A percentile compares a stretch with the other conserved stretches of the same genome.
phyloP scores from a whole-genome alignment of 1,140 invertebrate species.

The Drosophila littoralis region DNA sequence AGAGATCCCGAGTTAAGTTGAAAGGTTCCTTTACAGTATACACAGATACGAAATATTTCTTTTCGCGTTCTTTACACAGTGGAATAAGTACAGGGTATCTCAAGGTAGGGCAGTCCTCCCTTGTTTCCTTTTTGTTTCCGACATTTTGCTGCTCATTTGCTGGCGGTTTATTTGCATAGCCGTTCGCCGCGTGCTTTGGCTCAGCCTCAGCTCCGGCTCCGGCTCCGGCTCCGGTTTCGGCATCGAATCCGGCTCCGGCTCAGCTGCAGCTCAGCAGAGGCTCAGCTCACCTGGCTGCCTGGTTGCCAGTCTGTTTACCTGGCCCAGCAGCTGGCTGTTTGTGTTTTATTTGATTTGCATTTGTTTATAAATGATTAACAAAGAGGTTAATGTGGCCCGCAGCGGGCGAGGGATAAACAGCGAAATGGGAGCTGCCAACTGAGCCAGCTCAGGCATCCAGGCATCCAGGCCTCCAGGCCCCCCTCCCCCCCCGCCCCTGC shows the following conservation, averaged over 20 bases:
- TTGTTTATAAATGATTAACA: conserved; percentile 83
- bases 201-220: conserved; percentile 10
- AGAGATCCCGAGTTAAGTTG: too few species aligned
- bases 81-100: too few species aligned
- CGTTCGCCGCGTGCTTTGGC: conserved; percentile 15
- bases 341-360: conserved; percentile 80
- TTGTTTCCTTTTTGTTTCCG: conserved; percentile 32
- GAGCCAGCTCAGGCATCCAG: too few species aligned
- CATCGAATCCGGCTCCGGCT: conserved; percentile 12
- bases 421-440: conserved; percentile 46
- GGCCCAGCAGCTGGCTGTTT: conserved; percentile 30
- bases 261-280: conserved; percentile 28
- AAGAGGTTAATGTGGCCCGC: conserved; percentile 75
- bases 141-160: conserved; percentile 71
- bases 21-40: too few species aligned
- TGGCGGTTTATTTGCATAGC: conserved; percentile 73
- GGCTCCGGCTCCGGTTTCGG: conserved; percentile 13
- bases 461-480: too few species aligned
- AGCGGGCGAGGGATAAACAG: conserved; percentile 51
- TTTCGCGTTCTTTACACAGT: too few species aligned
- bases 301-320: background rate
- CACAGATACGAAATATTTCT: too few species aligned
- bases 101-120: too few species aligned
- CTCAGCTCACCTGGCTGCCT: conserved; percentile 20
- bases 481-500: background rate